phyloP scores from a whole-genome alignment of 2,797 vertebrate species.

The Nasua narica region DNA sequence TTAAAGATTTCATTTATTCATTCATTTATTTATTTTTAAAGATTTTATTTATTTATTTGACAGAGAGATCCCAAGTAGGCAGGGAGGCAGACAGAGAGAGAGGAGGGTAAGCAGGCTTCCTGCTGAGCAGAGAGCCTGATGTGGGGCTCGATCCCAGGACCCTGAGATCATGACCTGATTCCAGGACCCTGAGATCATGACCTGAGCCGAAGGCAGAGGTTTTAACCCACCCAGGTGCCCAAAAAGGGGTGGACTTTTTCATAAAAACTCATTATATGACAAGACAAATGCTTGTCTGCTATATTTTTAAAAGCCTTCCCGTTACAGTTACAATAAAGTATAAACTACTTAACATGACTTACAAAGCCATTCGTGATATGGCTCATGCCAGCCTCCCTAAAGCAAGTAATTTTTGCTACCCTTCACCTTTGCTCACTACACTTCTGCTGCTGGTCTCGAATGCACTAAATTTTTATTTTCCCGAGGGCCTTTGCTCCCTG shows the following conservation, averaged over 20 bases:
- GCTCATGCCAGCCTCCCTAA: background rate
- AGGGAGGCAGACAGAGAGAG: too few species aligned
- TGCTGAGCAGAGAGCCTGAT: too few species aligned
- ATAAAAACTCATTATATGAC: conserved; percentile 7
- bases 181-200: too few species aligned
- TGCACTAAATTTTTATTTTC: conserved; percentile 13
- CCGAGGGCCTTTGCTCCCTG: background rate
- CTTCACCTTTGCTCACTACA: background rate
- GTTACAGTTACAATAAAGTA: conserved; percentile 5
- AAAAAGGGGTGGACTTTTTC: background rate
- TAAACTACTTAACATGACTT: background rate
- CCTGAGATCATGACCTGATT: too few species aligned
- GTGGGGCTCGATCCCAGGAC: too few species aligned
- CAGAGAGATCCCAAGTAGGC: too few species aligned
- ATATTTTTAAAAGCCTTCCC: background rate
- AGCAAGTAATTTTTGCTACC: background rate
- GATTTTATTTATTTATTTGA: too few species aligned
- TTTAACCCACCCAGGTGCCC: too few species aligned
- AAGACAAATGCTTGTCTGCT: conserved; percentile 21
- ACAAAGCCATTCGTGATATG: background rate
- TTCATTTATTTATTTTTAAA: too few species aligned
- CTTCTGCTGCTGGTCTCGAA: background rate
- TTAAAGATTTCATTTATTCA: too few species aligned
- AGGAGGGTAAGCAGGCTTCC: too few species aligned
- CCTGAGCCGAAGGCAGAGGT: too few species aligned